These are phyloP conservation scores for Hyperopisus bebe DNA, from an alignment of 2,113 vertebrate species.

Conservation along the genomic window DNA sequence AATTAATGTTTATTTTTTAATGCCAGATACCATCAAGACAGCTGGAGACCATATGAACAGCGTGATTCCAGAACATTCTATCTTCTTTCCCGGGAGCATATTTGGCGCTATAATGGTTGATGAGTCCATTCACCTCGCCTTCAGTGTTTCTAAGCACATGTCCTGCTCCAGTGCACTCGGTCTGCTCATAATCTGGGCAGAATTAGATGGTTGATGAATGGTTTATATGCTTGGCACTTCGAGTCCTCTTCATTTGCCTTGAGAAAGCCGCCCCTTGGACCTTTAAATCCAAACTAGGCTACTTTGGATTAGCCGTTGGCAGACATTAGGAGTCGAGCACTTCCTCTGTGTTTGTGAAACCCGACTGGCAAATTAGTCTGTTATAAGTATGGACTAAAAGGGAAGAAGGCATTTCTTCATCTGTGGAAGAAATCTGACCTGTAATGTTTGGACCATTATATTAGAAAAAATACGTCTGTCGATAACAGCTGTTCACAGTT, in stretches of 20 bases:
- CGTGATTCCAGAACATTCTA: background rate
- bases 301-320: background rate
- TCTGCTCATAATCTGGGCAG: background rate
- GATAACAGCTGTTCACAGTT: background rate
- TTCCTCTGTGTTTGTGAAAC: background rate
- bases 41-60: background rate
- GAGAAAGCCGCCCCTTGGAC: background rate
- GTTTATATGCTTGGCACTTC: background rate
- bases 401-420: background rate
- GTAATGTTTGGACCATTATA: background rate
- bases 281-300: background rate
- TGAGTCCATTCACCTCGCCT: background rate
- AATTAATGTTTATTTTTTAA: background rate
- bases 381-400: background rate
- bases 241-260: background rate
- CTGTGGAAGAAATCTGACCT: background rate
- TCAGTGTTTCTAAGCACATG: background rate
- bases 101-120: background rate
- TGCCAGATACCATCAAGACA: background rate
- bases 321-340: background rate
- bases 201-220: background rate
- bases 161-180: background rate
- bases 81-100: background rate
- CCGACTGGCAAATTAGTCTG: background rate
- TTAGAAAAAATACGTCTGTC: background rate